These are phyloP conservation scores for Cylloceria caligata DNA, from an alignment of 2,888 invertebrate species.

Conservation along the genomic window DNA sequence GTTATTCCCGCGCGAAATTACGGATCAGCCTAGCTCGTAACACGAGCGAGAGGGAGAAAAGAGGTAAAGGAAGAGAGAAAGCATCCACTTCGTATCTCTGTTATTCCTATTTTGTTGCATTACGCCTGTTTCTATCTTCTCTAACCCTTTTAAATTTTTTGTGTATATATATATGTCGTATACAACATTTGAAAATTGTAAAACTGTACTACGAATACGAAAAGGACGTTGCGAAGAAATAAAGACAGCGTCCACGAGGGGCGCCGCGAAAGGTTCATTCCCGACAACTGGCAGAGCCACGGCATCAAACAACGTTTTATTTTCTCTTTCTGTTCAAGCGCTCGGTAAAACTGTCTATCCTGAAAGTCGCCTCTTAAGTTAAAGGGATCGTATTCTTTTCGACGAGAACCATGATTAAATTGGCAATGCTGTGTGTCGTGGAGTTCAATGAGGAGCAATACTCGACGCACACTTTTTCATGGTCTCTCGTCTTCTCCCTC, in stretches of 20 bases:
- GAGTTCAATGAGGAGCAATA: conserved; percentile 24
- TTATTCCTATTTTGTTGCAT: conserved; percentile 23
- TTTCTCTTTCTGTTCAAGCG: conserved; percentile 7
- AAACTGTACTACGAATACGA: not conserved
- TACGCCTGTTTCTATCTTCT: not conserved
- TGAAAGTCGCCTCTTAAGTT: conserved; percentile 34
- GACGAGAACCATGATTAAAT: conserved; percentile 40
- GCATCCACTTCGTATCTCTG: conserved; percentile 2
- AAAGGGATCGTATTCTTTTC: conserved; percentile 9
- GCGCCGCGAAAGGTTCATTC: not conserved
- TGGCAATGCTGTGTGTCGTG: conserved; percentile 23
- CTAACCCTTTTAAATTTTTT: conserved; percentile 28
- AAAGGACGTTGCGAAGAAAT: not conserved
- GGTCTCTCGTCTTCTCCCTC: conserved; percentile 14
- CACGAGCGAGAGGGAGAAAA: conserved; percentile 4
- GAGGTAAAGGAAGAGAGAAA: not conserved
- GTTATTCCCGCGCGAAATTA: conserved; percentile 49
- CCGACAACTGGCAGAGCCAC: not conserved
- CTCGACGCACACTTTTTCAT: conserved; percentile 31
- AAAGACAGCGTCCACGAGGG: not conserved
- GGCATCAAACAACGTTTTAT: not conserved
- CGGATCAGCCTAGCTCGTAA: conserved; percentile 20
- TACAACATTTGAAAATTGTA: not conserved
- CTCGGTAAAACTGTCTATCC: conserved; percentile 1
- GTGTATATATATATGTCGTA: not conserved